phyloP scores from a whole-genome alignment of 2,888 invertebrate genomes.

The Standfussiana lucernea region DNA sequence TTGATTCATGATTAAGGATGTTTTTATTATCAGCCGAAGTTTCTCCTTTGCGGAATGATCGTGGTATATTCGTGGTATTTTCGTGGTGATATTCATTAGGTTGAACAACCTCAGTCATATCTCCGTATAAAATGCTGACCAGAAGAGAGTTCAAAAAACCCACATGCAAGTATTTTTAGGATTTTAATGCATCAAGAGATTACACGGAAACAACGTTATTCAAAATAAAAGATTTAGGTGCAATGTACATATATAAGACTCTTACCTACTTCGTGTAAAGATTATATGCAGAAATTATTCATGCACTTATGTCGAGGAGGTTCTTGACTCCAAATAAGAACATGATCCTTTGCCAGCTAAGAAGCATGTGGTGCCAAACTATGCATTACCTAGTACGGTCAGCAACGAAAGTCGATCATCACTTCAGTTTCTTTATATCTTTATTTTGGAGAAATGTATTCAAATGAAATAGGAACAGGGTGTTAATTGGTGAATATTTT shows the following conservation, averaged over 20 bases:
- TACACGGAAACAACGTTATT: neutral
- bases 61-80: no score
- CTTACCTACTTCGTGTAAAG: neutral
- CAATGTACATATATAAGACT: neutral
- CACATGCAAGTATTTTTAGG: neutral
- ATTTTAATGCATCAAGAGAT: conserved; percentile 17
- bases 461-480: neutral
- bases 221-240: neutral
- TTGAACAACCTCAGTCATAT: neutral
- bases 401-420: neutral
- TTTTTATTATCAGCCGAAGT: neutral
- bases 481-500: neutral
- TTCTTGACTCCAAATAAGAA: conserved; percentile 48
- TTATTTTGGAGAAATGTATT: neutral
- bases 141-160: neutral
- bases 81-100: neutral
- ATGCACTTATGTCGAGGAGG: conserved; percentile 18
- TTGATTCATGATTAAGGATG: neutral
- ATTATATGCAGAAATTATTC: conserved; percentile 23
- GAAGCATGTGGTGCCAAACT: conserved; percentile 41
- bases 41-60: neutral
- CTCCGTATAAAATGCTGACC: neutral
- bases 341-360: conserved; percentile 34
- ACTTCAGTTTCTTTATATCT: neutral
- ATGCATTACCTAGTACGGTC: conserved; percentile 6